Percentiles rank a stretch among this genome's conserved stretches.
These are phyloP conservation scores for Climacteris rufus DNA, from an alignment of 2,113 vertebrate genomes.

Conservation along the genomic window DNA sequence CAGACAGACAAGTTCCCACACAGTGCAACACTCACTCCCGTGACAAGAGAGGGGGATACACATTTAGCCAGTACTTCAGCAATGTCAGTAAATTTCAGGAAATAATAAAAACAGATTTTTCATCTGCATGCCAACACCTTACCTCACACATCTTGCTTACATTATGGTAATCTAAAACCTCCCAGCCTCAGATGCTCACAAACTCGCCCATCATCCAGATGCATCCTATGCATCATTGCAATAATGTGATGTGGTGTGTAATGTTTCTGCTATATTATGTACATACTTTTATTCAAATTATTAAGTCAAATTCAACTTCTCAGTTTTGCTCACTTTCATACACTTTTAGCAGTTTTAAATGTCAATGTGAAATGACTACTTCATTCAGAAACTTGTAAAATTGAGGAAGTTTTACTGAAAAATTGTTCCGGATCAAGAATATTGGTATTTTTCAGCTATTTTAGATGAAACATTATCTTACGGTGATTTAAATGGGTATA, in stretches of 20 bases:
- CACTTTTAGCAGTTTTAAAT: background rate
- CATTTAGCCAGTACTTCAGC: background rate
- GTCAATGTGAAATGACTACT: background rate
- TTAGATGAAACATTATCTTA: background rate
- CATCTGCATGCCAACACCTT: background rate
- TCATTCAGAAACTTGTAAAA: background rate
- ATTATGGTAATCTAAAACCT: background rate
- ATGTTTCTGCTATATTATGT: background rate
- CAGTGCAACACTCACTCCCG: fast-evolving
- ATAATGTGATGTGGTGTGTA: background rate
- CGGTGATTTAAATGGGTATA: background rate
- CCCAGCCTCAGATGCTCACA: background rate
- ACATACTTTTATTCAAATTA: background rate
- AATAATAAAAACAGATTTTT: background rate
- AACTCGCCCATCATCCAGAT: background rate
- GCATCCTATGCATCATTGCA: background rate
- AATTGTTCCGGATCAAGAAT: background rate
- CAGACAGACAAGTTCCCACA: background rate
- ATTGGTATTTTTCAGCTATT: background rate
- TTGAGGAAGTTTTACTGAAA: background rate
- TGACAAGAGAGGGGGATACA: background rate
- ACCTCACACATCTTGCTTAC: background rate
- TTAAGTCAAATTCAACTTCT: background rate
- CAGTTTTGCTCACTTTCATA: background rate
- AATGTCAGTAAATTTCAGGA: background rate